Evolutionary conservation across 2,888 invertebrate genomes (phyloP), one percentile per base, ranked within the genome.

Genomic region (Orchesellides sinensis): DNA sequence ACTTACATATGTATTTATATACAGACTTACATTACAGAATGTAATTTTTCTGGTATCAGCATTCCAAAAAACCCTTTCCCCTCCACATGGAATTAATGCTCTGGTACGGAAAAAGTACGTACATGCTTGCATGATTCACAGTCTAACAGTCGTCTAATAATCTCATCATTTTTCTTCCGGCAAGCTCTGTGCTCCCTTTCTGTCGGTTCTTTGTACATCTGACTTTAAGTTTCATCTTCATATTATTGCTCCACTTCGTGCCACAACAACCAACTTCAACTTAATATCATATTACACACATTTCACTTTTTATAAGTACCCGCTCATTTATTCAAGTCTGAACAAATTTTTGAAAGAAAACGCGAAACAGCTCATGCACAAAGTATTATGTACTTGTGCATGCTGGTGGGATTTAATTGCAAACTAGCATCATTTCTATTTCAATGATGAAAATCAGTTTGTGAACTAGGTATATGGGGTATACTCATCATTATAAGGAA

Each of bases 131-230:
- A n/a, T 40, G 40, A 40, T 40, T 10, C 40, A 8, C 40, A 40
- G 10, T 40, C 10, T 2, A 40, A n/a, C 14, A 40, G 40, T 40
- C 40, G 40, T 69, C 56, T 45, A 69, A 77, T 69, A 61, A 81
- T 81, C 81, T 74, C 63, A 59, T 69, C 73, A 66, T 81, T 69
- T 68, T 79, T 74, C 74, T 73, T 54, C 27, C 27, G 72, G 61
- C 68, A 29, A 68, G 63, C 14, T 49, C 75, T 54, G 32, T 81
- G 47, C 66, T 59, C 74, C 69, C 69, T 27, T 73, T 68, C 68
- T 35, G 68, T 52, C 68, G 63, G 29, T 52, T 45, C 54, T 81
- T 81, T 66, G 74, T 80, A 72, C 45, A 23, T 56, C 59, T 75
- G 68, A 68, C 81, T 75, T 74, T 52, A 52, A n/a, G 40, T 54